phyloP scores from a whole-genome alignment of 2,888 invertebrate genomes.

The Bimastos eiseni region DNA sequence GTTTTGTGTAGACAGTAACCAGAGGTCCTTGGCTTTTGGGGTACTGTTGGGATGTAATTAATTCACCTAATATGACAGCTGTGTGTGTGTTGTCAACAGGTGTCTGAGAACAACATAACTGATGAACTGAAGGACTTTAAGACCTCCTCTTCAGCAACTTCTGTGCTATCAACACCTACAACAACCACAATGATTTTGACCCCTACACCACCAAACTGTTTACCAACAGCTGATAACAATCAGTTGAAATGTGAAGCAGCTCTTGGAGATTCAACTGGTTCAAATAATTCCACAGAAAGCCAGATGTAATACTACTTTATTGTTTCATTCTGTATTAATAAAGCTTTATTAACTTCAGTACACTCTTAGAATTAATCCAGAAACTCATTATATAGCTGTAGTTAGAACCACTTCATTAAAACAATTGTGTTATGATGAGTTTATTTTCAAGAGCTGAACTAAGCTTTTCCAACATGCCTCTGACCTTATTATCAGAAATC shows the following conservation, averaged over 20 bases:
- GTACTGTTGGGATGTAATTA: background rate
- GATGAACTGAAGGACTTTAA: slow-evolving; percentile 15
- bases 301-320: background rate
- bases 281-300: background rate
- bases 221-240: background rate
- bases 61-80: background rate
- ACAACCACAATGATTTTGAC: background rate
- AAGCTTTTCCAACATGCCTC: too few relatives aligned
- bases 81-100: background rate
- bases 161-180: background rate
- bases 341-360: background rate
- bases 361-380: background rate
- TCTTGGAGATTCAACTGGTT: background rate
- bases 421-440: too few relatives aligned
- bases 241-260: background rate
- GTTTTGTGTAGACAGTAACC: background rate
- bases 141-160: background rate
- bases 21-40: background rate
- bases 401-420: too few relatives aligned
- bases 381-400: too few relatives aligned
- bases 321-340: background rate
- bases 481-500: too few relatives aligned
- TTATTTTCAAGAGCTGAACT: too few relatives aligned
- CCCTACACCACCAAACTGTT: background rate
- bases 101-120: slow-evolving; percentile 17